These are phyloP conservation scores for Dreissena polymorpha DNA, from an alignment of 1,140 invertebrate species.

Conservation along the genomic window DNA sequence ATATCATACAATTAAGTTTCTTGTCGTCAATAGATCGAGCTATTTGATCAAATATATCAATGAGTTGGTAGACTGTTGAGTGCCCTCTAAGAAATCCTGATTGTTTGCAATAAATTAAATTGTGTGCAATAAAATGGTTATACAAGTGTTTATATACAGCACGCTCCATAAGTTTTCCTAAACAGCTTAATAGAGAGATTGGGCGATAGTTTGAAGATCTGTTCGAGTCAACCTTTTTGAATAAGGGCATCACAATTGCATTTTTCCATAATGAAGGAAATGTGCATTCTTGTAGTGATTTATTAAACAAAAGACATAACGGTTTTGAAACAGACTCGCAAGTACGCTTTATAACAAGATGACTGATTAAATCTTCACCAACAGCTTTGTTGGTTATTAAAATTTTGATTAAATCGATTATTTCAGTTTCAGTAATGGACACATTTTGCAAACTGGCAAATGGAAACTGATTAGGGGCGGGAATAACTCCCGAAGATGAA, in stretches of 20 bases:
- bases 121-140: conserved; percentile 15
- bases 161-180: conserved; percentile 18
- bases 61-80: conserved; percentile 28
- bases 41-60: conserved; percentile 34
- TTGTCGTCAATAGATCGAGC: not conserved
- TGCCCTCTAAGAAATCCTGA: conserved; percentile 13
- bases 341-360: no score
- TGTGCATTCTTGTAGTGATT: not conserved
- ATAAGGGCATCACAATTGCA: conserved; percentile 19
- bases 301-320: conserved; percentile 32
- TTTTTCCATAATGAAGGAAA: conserved; percentile 22
- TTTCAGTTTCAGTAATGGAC: no score
- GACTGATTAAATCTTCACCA: no score
- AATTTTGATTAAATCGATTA: no score
- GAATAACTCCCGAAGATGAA: no score
- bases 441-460: no score
- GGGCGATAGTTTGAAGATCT: conserved; percentile 32
- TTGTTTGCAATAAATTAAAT: conserved; percentile 11
- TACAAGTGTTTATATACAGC: conserved; percentile 12
- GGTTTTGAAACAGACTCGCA: not conserved
- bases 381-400: no score
- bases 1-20: conserved; percentile 20
- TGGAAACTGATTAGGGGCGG: no score
- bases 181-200: conserved; percentile 18
- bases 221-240: conserved; percentile 9